phyloP scores from a whole-genome alignment of 1,140 invertebrate species.

The Drosophila nigrodunni region DNA sequence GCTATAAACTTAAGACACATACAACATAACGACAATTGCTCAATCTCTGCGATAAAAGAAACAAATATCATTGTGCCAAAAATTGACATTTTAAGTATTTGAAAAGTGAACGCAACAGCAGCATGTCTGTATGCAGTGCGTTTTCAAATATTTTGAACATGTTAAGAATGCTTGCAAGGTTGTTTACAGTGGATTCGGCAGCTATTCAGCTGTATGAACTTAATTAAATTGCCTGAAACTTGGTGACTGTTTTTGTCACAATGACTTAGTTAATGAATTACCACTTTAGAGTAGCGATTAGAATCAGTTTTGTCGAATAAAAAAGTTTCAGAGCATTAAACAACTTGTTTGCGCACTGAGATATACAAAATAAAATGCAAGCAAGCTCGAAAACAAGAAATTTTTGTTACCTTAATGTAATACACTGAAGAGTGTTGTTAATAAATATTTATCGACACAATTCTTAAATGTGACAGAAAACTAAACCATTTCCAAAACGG shows the following conservation, averaged over 20 bases:
- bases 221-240: slow-evolving; percentile 74
- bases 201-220: slow-evolving; percentile 58
- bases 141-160: slow-evolving; percentile 74
- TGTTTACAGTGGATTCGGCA: slow-evolving; percentile 60
- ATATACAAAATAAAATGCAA: no score
- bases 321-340: no score
- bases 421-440: no score
- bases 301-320: no score
- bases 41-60: slow-evolving; percentile 73
- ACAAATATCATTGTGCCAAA: slow-evolving; percentile 77
- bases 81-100: slow-evolving; percentile 73
- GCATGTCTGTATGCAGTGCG: slow-evolving; percentile 58
- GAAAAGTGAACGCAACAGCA: slow-evolving; percentile 74
- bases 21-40: slow-evolving; percentile 25
- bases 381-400: no score
- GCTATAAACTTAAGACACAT: not conserved
- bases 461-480: no score
- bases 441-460: no score
- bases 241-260: slow-evolving; percentile 40
- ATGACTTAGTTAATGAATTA: slow-evolving; percentile 55
- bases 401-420: no score
- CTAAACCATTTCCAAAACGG: no score
- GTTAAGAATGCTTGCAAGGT: slow-evolving; percentile 78
- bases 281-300: not conserved
- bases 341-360: no score